Evolutionary conservation across 1,140 invertebrate species (phyloP).

Genomic region (Coelopa frigida): DNA sequence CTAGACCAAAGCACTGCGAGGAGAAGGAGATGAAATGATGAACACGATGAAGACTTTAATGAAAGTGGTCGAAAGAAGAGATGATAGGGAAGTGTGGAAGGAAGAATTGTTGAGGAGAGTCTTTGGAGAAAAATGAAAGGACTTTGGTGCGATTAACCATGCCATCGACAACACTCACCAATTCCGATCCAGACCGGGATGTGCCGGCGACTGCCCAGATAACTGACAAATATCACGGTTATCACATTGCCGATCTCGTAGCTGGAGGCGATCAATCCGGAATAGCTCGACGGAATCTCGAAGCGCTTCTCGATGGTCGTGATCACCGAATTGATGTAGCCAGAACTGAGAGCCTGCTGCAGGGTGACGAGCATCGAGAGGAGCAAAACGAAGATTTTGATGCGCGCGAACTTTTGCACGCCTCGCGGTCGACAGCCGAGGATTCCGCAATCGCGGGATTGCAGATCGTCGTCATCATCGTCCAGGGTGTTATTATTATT

Average conservation of each 20-base stretch:
- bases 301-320: slow-evolving; percentile 95
- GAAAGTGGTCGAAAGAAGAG: too few species aligned
- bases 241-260: slow-evolving; percentile 95
- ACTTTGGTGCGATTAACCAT: too few species aligned
- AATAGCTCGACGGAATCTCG: slow-evolving; percentile 88
- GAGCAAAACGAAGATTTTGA: slow-evolving; percentile 87
- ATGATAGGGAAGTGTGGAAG: too few species aligned
- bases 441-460: slow-evolving; percentile 71
- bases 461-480: slow-evolving; percentile 37
- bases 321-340: slow-evolving; percentile 91
- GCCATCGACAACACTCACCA: too few species aligned
- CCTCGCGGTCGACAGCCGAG: slow-evolving; percentile 69
- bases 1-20: too few species aligned
- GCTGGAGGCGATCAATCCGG: slow-evolving; percentile 85
- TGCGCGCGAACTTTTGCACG: slow-evolving; percentile 76
- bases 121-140: too few species aligned
- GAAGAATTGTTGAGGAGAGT: too few species aligned
- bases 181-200: slow-evolving; percentile 93
- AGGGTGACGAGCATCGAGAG: slow-evolving; percentile 85
- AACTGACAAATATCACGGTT: slow-evolving; percentile 92
- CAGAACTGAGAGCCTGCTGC: slow-evolving; percentile 82
- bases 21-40: too few species aligned
- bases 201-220: slow-evolving; percentile 82
- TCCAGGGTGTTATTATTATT: slow-evolving; percentile 17
- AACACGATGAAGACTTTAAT: too few species aligned